Evolutionary conservation across 1,140 invertebrate genomes (phyloP), one percentile per base, ranked within the genome.

Genomic region (Drosophila funebris): DNA sequence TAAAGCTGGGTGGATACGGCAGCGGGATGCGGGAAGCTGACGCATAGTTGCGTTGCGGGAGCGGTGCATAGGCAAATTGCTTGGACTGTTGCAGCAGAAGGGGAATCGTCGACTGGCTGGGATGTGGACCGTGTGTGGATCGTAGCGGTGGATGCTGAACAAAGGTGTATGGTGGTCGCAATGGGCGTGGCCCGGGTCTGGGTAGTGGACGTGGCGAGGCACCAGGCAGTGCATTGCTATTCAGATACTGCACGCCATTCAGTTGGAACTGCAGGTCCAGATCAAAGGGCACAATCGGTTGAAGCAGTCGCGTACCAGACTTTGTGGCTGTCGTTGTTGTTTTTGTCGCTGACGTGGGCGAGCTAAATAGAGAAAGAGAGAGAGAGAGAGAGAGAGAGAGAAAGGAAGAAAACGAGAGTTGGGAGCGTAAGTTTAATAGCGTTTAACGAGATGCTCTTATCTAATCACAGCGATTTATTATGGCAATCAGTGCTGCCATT

Each of bases 1-100:
- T 71, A 52, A 91, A 91, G 22, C 90, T 91, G 9, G 90, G 89
- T 2, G 90, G 90, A 69, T 91, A 91, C 0, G 90, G 90, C 20
- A 91, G n/a, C 0, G 82, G 85, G 0, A 78, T 78, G 33, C 83
- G 56, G 0, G 78, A 39, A 8, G 60, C 72, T 9, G 74, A 11
- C 0, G 78, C 83, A 54, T 83, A 88, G 5, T 76, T 78, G 7
- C 79, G 54, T 11, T n/a, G 82, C 9, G 27, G 63, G 33, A 29
- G 18, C 9, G 79, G 79, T 0, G 90, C 89, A 48, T 60, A 90
- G 14, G 77, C 70, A 13, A 73, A 73, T 43, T 91, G 90, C 52
- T 91, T 91, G 13, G 90, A 91, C 14, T 90, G 82, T 6, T 64
- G 77, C 1, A 79, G 46, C 20, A 56, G 7, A 7, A 62, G 29